These are phyloP conservation scores for Stylophora pistillata DNA, from an alignment of 64 coral and sea anemone genomes.

Conservation along the genomic window DNA sequence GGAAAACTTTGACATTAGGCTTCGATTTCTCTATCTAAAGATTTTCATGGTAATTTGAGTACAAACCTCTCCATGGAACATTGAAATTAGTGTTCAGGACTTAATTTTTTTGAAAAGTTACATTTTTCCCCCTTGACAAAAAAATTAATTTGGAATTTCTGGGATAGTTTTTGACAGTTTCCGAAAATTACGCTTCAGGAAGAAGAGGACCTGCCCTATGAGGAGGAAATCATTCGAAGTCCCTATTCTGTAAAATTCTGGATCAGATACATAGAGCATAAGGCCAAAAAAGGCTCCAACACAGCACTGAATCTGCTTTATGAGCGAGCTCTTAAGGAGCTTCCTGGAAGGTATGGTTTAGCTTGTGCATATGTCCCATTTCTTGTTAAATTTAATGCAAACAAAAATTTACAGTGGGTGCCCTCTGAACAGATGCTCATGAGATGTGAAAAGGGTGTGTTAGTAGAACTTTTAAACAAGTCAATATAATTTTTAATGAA, in stretches of 20 bases:
- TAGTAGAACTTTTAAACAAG: no score
- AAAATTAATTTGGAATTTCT: no score
- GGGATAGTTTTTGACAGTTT: neutral
- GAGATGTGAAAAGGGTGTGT: neutral
- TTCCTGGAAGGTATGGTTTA: conserved; percentile 87
- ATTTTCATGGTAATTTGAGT: no score
- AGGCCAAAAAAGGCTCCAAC: conserved; percentile 73
- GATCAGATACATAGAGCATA: conserved; percentile 96
- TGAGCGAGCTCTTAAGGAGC: conserved; percentile 93
- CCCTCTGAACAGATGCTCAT: no score
- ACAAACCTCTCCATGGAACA: no score
- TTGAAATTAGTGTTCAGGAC: neutral
- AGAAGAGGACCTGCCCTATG: conserved; percentile 95
- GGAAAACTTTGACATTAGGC: no score
- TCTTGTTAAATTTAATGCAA: no score
- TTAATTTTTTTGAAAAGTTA: neutral
- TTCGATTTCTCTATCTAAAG: no score
- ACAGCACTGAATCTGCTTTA: conserved; percentile 88
- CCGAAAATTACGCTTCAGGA: conserved; percentile 50
- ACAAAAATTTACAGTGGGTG: no score
- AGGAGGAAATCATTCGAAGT: conserved; percentile 95
- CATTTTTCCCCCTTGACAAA: no score
- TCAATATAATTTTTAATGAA: no score
- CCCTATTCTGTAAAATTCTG: conserved; percentile 99
- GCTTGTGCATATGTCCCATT: no score